Conservation (phyloP, 64 coral and sea anemone genomes). For the Actinia equina region DNA sequence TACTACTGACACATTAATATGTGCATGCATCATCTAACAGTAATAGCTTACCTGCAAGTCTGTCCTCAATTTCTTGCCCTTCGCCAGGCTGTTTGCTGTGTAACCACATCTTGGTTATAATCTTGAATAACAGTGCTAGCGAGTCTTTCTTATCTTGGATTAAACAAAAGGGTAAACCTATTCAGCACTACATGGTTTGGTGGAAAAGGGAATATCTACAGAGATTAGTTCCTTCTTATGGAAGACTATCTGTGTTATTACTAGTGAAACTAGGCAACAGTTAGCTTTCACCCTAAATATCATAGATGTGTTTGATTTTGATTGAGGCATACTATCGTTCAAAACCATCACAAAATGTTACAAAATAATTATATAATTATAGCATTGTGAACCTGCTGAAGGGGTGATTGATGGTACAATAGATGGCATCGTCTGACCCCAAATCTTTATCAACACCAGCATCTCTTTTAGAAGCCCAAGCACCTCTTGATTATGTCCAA, state of each 20-base stretch:
- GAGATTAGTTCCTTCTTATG: no score
- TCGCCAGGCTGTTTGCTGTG: slow-evolving; percentile 54
- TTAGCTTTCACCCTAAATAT: no score
- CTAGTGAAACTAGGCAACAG: no score
- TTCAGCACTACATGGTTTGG: no score
- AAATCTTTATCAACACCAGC: slow-evolving; percentile 68
- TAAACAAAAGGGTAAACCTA: not conserved
- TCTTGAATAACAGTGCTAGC: slow-evolving; percentile 63
- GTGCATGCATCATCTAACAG: no score
- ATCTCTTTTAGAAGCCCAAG: slow-evolving; percentile 71
- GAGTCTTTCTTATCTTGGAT: slow-evolving; percentile 74
- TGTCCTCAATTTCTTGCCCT: slow-evolving; percentile 63
- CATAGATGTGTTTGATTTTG: no score
- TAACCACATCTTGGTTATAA: slow-evolving; percentile 66
- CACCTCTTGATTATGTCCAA: slow-evolving; percentile 51
- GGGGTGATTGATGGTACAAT: slow-evolving; percentile 81
- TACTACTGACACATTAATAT: no score
- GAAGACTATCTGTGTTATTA: no score
- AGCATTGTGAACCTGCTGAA: slow-evolving; percentile 45
- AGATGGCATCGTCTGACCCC: slow-evolving; percentile 62
- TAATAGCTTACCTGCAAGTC: slow-evolving; percentile 59
- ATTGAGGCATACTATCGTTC: no score
- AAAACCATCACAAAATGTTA: no score
- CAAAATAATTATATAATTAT: no score
- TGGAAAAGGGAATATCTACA: no score